These are phyloP conservation scores for Sinosuthora webbiana DNA, from an alignment of 2,113 vertebrate species.

Conservation along the genomic window DNA sequence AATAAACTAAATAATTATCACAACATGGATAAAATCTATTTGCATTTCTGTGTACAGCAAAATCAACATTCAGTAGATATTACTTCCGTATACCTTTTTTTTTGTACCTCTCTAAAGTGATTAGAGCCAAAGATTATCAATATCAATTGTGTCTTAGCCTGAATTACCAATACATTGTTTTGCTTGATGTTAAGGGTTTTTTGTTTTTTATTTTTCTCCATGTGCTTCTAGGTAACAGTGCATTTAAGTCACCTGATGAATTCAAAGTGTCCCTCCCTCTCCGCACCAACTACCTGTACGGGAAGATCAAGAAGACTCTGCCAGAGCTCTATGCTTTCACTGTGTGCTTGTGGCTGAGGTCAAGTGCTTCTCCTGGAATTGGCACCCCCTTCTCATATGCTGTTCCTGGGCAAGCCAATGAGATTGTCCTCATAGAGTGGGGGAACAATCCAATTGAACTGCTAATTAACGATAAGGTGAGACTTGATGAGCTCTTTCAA, in stretches of 20 bases:
- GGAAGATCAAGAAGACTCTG: slow-evolving; percentile 93
- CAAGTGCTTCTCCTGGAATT: slow-evolving; percentile 89
- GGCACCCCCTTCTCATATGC: slow-evolving; percentile 96
- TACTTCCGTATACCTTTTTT: background rate
- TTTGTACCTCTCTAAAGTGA: background rate
- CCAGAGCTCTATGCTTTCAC: slow-evolving; percentile 97
- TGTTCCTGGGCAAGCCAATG: slow-evolving; percentile 94
- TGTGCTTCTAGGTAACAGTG: slow-evolving; percentile 82
- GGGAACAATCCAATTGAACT: slow-evolving; percentile 97
- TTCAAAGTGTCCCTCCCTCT: slow-evolving; percentile 95
- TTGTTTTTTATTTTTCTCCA: background rate
- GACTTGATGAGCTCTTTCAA: background rate
- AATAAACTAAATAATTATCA: background rate
- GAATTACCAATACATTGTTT: background rate
- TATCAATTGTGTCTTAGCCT: background rate
- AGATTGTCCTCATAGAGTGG: slow-evolving; percentile 98
- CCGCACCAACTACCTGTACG: slow-evolving; percentile 95
- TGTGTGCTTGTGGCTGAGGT: slow-evolving; percentile 96
- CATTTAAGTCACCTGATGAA: slow-evolving; percentile 93
- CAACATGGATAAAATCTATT: background rate
- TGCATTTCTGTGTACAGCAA: background rate
- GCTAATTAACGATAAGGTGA: slow-evolving; percentile 96
- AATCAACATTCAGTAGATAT: background rate
- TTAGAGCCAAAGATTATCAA: background rate
- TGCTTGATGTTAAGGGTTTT: background rate